Evolutionary conservation across 37 sponge, comb jelly and placozoan genomes (phyloP).

Genomic region (Cliona cf. orientalis): DNA sequence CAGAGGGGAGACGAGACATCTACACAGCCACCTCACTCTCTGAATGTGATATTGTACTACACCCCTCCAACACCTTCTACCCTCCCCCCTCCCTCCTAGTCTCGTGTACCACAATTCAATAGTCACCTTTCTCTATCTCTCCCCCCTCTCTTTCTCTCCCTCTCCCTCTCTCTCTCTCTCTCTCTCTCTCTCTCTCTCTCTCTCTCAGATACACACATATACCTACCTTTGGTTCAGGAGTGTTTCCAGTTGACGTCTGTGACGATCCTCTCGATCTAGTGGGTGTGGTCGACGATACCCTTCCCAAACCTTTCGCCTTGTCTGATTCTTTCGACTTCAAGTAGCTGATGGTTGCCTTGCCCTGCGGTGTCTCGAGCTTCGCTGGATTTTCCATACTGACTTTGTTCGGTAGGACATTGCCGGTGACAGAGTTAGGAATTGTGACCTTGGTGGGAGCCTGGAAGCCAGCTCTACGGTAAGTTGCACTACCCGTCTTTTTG

Average conservation of each 20-base stretch:
- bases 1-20: no score
- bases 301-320: neutral
- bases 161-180: no score
- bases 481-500: slow-evolving; percentile 34
- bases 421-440: slow-evolving; percentile 71
- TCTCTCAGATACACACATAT: neutral
- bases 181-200: no score
- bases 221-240: slow-evolving; percentile 2
- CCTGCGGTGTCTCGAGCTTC: slow-evolving; percentile 20
- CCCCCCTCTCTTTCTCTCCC: no score
- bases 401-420: slow-evolving; percentile 48
- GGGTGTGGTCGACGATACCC: slow-evolving; percentile 2
- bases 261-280: slow-evolving; percentile 21
- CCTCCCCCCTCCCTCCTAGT: no score
- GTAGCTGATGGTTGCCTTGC: slow-evolving; percentile 26
- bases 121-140: no score
- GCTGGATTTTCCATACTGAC: slow-evolving; percentile 23
- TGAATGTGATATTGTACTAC: no score
- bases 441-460: slow-evolving; percentile 54
- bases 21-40: no score
- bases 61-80: no score
- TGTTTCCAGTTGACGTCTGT: no score
- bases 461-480: slow-evolving; percentile 74
- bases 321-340: slow-evolving; percentile 15
- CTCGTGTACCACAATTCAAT: no score